Conservation (phyloP, 2,888 invertebrate species). For the Meiosimyza platycephala region DNA sequence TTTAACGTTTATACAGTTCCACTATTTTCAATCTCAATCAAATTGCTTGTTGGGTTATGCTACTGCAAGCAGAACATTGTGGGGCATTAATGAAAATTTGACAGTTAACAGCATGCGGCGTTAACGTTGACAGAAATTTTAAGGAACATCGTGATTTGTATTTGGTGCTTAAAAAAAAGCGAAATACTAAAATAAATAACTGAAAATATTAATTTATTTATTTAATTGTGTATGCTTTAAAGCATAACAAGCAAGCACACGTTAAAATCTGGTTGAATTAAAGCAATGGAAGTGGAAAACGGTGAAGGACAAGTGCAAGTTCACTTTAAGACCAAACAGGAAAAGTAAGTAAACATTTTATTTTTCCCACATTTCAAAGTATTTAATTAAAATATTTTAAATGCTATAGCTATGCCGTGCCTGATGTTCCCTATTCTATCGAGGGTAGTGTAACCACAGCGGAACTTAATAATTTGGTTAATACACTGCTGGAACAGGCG, state of each 20-base stretch:
- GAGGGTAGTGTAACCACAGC: slow-evolving; percentile 76
- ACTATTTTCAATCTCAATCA: too few species aligned
- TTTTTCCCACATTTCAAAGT: background rate
- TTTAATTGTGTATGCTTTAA: slow-evolving; percentile 12
- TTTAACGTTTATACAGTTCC: too few species aligned
- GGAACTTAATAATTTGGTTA: slow-evolving; percentile 83
- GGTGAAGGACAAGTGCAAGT: slow-evolving; percentile 79
- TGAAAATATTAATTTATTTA: background rate
- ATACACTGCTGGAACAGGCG: slow-evolving; percentile 73
- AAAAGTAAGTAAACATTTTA: slow-evolving; percentile 72
- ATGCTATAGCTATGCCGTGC: slow-evolving; percentile 82
- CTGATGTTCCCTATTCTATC: slow-evolving; percentile 86
- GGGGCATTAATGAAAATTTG: slow-evolving; percentile 4
- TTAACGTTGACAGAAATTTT: background rate
- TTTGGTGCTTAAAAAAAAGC: background rate
- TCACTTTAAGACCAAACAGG: slow-evolving; percentile 82
- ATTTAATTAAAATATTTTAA: background rate
- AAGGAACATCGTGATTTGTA: background rate
- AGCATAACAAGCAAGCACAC: slow-evolving; percentile 11
- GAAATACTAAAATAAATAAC: slow-evolving; percentile 4
- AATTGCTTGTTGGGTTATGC: slow-evolving; percentile 10
- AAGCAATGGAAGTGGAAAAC: slow-evolving; percentile 61
- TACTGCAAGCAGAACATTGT: background rate
- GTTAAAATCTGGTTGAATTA: slow-evolving; percentile 17
- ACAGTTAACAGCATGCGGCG: slow-evolving; percentile 7